Conservation (phyloP, 2,888 invertebrate species). For the Melanchra persicariae region DNA sequence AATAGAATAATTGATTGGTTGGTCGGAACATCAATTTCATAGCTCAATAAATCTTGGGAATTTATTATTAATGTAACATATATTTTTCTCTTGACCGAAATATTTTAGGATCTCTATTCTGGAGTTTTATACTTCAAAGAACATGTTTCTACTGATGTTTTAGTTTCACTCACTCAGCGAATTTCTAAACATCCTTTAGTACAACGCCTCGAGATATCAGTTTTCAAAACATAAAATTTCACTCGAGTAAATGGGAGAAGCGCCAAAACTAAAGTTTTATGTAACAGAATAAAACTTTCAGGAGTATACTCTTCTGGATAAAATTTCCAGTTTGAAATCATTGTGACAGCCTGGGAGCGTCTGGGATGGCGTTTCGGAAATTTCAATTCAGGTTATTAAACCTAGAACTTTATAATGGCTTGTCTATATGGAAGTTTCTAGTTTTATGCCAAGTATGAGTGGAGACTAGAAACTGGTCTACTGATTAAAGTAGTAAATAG, state of each 20-base stretch:
- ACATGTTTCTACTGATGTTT: constrained; percentile 19
- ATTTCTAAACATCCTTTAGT: constrained; percentile 43
- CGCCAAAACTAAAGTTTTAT: constrained; percentile 67
- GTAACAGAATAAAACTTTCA: constrained; percentile 67
- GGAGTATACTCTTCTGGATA: constrained; percentile 61
- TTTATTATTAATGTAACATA: neutral
- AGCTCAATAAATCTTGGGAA: constrained; percentile 33
- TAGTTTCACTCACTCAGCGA: constrained; percentile 27
- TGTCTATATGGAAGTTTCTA: constrained; percentile 31
- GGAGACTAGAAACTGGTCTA: neutral
- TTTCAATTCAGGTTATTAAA: constrained; percentile 56
- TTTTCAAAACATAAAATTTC: constrained; percentile 70
- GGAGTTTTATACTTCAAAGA: constrained; percentile 5
- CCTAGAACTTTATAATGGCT: constrained; percentile 46
- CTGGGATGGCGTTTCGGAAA: constrained; percentile 52
- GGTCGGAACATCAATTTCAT: constrained; percentile 39
- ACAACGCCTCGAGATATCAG: constrained; percentile 52
- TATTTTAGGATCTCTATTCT: constrained; percentile 3
- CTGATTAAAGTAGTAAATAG: constrained; percentile 11
- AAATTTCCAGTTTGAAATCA: constrained; percentile 67
- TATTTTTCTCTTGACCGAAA: neutral
- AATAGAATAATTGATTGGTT: constrained; percentile 56
- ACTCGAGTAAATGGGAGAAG: constrained; percentile 65
- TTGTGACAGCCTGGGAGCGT: constrained; percentile 61
- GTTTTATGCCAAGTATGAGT: constrained; percentile 8